Percentiles rank a stretch among this genome's conserved stretches.
Evolutionary conservation across 2,888 invertebrate genomes (phyloP).

Genomic region (Junonia oenone): DNA sequence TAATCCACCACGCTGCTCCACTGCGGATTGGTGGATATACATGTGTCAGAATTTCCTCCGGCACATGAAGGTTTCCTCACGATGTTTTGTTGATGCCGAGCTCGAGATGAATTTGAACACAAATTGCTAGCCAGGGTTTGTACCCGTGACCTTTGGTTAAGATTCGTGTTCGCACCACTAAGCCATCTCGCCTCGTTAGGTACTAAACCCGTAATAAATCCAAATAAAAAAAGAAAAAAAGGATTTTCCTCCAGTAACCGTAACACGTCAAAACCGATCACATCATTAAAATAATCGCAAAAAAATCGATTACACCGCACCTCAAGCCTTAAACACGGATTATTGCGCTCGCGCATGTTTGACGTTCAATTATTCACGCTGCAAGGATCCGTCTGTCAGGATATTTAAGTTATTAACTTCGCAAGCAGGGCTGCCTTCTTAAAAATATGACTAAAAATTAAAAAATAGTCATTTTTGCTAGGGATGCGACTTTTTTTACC

Average conservation of each 20-base stretch:
- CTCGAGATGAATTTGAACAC: too few species aligned
- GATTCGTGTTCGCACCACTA: too few species aligned
- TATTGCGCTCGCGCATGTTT: slow-evolving; percentile 31
- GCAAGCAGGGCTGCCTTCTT: slow-evolving; percentile 17
- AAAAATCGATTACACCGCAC: slow-evolving; percentile 5
- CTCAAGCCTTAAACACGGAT: slow-evolving; percentile 4
- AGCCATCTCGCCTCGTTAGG: too few species aligned
- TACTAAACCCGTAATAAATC: too few species aligned
- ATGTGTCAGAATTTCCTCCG: too few species aligned
- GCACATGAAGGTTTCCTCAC: too few species aligned
- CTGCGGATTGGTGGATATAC: too few species aligned
- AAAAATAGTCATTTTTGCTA: not conserved
- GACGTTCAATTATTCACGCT: slow-evolving; percentile 40
- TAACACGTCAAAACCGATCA: not conserved
- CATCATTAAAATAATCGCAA: slow-evolving; percentile 8
- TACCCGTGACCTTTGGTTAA: too few species aligned
- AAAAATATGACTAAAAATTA: not conserved
- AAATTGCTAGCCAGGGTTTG: too few species aligned
- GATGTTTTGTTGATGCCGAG: too few species aligned
- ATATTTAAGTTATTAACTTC: slow-evolving; percentile 32
- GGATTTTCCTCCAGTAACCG: not conserved
- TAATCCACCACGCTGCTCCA: too few species aligned
- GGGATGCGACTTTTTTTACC: too few species aligned
- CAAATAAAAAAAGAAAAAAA: not conserved
- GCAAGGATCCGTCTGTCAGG: slow-evolving; percentile 33